These are phyloP conservation scores for Cephalopholis sonnerati DNA, from an alignment of 2,113 vertebrate species.

Conservation along the genomic window DNA sequence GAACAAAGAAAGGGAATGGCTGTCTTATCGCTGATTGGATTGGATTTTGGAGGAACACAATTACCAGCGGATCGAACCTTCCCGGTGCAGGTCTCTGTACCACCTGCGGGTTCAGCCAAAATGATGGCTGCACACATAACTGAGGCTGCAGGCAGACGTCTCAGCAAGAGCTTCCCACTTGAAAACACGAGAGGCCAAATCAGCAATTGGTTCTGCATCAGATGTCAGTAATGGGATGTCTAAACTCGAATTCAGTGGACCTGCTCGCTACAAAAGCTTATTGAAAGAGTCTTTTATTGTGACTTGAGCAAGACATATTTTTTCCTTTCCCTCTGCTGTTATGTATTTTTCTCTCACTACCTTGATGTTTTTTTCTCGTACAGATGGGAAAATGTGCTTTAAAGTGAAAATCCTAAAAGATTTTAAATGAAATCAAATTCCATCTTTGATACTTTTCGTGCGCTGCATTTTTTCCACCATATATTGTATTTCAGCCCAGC, in stretches of 20 bases:
- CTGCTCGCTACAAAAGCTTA: conserved; percentile 33
- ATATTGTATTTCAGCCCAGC: too few relatives aligned
- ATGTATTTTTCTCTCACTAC: neutral
- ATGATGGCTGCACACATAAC: conserved; percentile 30
- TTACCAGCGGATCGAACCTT: conserved; percentile 73
- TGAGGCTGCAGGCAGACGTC: conserved; percentile 11
- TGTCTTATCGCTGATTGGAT: conserved; percentile 81
- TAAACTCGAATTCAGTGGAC: conserved; percentile 39
- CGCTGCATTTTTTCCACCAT: neutral
- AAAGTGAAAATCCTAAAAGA: neutral
- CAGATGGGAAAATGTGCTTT: neutral
- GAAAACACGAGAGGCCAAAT: conserved; percentile 43
- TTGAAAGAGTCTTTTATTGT: conserved; percentile 42
- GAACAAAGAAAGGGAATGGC: conserved; percentile 11
- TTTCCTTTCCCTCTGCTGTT: neutral
- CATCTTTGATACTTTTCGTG: neutral
- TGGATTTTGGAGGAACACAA: conserved; percentile 87
- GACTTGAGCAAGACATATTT: conserved; percentile 3
- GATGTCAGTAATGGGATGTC: conserved; percentile 55
- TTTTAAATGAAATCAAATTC: neutral
- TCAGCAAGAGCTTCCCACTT: conserved; percentile 25
- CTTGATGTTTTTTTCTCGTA: neutral
- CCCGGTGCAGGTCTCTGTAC: conserved; percentile 16
- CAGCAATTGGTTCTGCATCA: conserved; percentile 61
- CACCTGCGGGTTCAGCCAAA: conserved; percentile 30